phyloP scores from a whole-genome alignment of 2,797 vertebrate genomes.

The Mallotus villosus region DNA sequence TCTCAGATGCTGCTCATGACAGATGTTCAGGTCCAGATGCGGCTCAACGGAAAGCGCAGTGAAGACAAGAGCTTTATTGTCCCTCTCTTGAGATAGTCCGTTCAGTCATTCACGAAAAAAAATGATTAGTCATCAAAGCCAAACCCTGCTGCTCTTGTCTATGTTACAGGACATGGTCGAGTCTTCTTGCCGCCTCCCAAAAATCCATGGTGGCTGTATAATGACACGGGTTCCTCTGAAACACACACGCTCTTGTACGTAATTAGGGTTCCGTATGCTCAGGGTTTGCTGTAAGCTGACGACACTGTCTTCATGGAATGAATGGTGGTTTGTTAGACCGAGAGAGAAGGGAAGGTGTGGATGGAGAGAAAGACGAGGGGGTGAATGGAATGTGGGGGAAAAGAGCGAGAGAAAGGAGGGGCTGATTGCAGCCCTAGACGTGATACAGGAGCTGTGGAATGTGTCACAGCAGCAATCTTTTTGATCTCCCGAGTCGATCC shows the following conservation, averaged over 20 bases:
- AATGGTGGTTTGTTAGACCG: conserved; percentile 57
- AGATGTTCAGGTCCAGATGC: not conserved
- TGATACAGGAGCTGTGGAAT: conserved; percentile 67
- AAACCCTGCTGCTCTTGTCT: conserved; percentile 34
- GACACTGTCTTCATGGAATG: conserved; percentile 35
- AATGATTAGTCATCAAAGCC: conserved; percentile 23
- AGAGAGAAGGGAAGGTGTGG: conserved; percentile 27
- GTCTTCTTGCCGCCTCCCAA: conserved; percentile 47
- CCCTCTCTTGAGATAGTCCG: conserved; percentile 6
- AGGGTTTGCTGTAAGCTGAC: conserved; percentile 45
- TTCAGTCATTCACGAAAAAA: conserved; percentile 41
- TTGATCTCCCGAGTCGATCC: conserved; percentile 34
- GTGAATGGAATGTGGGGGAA: conserved; percentile 21
- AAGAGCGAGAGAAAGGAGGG: conserved; percentile 32
- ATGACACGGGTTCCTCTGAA: conserved; percentile 39
- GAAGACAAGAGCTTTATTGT: conserved; percentile 16
- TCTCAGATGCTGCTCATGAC: not conserved
- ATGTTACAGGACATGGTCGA: conserved; percentile 1
- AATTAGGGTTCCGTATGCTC: conserved; percentile 44
- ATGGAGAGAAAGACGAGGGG: not conserved
- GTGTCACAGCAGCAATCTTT: conserved; percentile 59
- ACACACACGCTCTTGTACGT: conserved; percentile 30
- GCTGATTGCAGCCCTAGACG: conserved; percentile 66
- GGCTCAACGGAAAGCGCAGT: not conserved
- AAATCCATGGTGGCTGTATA: conserved; percentile 56